A percentile compares a stretch with the other conserved stretches of the same genome.
Evolutionary conservation across 2,888 invertebrate genomes (phyloP).

Genomic region (Caenorhabditis virilis): DNA sequence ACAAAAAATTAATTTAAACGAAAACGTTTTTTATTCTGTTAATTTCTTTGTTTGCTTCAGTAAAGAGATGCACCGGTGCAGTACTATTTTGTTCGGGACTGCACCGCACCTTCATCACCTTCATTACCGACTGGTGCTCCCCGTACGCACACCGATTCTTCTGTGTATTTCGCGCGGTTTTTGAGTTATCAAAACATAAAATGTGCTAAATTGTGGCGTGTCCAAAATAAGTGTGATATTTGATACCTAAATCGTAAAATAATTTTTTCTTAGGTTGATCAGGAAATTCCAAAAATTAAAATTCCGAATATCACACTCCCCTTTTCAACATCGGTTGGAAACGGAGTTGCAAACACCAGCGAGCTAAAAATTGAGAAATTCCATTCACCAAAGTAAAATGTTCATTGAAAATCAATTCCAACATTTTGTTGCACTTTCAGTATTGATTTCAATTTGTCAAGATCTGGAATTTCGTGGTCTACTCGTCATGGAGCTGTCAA

Average conservation of each 20-base stretch:
- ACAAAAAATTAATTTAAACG: no score
- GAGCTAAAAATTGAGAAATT: slow-evolving; percentile 55
- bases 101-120: no score
- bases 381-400: slow-evolving; percentile 46
- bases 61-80: no score
- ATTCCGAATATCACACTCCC: slow-evolving; percentile 57
- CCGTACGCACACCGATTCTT: no score
- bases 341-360: slow-evolving; percentile 48
- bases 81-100: no score
- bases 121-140: no score
- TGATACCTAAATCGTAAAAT: neutral
- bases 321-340: slow-evolving; percentile 52
- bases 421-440: slow-evolving; percentile 13
- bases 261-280: slow-evolving; percentile 44
- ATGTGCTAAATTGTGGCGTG: no score
- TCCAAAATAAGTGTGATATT: no score
- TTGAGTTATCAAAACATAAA: no score
- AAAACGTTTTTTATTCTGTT: no score
- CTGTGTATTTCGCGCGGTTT: no score
- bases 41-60: no score
- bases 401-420: neutral
- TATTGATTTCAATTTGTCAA: slow-evolving; percentile 33
- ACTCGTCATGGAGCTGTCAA: slow-evolving; percentile 53
- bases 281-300: slow-evolving; percentile 58
- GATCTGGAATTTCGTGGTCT: slow-evolving; percentile 49